These are phyloP conservation scores for Pelochelys cantorii DNA, from an alignment of 2,797 vertebrate species.

Conservation along the genomic window DNA sequence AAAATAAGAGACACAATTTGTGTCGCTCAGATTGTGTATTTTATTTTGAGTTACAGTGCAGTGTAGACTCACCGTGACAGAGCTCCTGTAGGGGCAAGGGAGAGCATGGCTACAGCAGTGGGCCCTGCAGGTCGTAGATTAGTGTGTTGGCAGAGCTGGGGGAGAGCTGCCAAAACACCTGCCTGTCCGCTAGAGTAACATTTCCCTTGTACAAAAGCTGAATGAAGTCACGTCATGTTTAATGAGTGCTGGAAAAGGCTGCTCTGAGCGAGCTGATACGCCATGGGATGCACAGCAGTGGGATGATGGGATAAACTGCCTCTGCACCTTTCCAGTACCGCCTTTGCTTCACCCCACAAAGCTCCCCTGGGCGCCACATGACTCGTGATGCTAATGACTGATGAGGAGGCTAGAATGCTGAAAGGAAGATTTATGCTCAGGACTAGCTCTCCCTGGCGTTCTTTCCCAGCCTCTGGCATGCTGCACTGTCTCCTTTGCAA, in stretches of 20 bases:
- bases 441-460: neutral
- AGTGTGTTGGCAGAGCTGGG: neutral
- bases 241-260: neutral
- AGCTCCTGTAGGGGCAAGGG: neutral
- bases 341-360: neutral
- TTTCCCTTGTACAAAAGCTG: neutral
- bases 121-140: neutral
- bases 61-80: neutral
- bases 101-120: neutral
- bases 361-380: neutral
- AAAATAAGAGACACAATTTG: too few species aligned
- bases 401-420: conserved; percentile 21
- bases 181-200: neutral
- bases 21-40: too few species aligned
- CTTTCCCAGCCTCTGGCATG: neutral
- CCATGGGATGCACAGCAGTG: neutral
- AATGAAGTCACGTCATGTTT: conserved; percentile 3
- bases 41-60: too few species aligned
- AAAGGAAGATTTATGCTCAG: conserved; percentile 34
- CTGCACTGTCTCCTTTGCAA: neutral
- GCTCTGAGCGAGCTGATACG: neutral
- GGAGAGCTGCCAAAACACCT: neutral
- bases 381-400: conserved; percentile 6
- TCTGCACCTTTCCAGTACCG: neutral
- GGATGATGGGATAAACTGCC: neutral